Percentiles rank a stretch among this genome's conserved stretches.
phyloP scores from a whole-genome alignment of 2,888 invertebrate genomes.

The Aphidius colemani region DNA sequence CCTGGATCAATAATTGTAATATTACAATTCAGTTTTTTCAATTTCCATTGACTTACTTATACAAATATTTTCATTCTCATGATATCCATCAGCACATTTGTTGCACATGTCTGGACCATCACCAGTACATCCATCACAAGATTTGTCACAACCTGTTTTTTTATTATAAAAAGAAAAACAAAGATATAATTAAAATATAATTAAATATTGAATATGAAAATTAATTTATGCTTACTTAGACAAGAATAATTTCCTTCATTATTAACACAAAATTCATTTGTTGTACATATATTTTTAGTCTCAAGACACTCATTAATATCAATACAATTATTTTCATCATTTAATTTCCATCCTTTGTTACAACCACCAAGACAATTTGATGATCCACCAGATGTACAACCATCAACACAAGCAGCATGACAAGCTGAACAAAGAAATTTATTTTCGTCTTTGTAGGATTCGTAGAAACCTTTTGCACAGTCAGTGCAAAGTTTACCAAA shows the following conservation, averaged over 20 bases:
- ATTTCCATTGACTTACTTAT: constrained; percentile 64
- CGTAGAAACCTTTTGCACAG: constrained; percentile 78
- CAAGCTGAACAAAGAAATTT: constrained; percentile 80
- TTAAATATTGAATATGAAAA: background rate
- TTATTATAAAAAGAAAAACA: constrained; percentile 18
- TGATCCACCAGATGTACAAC: constrained; percentile 76
- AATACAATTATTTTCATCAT: constrained; percentile 76
- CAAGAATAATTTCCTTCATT: constrained; percentile 84
- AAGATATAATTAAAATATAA: constrained; percentile 12
- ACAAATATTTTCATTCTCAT: constrained; percentile 76
- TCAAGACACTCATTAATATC: constrained; percentile 84
- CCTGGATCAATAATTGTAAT: too few relatives aligned
- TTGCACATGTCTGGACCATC: constrained; percentile 92
- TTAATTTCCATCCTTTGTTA: constrained; percentile 74
- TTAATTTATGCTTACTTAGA: constrained; percentile 58
- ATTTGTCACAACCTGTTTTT: constrained; percentile 73
- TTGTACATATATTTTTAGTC: constrained; percentile 64
- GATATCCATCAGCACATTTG: constrained; percentile 77
- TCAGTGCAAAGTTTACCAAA: constrained; percentile 74
- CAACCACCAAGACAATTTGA: constrained; percentile 69
- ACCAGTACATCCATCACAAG: constrained; percentile 83
- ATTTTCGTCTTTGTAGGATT: constrained; percentile 73
- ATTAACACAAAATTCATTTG: constrained; percentile 85
- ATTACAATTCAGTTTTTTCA: too few relatives aligned
- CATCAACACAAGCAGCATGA: constrained; percentile 77